phyloP scores from a whole-genome alignment of 2,113 vertebrate genomes.

The Macaca mulatta region DNA sequence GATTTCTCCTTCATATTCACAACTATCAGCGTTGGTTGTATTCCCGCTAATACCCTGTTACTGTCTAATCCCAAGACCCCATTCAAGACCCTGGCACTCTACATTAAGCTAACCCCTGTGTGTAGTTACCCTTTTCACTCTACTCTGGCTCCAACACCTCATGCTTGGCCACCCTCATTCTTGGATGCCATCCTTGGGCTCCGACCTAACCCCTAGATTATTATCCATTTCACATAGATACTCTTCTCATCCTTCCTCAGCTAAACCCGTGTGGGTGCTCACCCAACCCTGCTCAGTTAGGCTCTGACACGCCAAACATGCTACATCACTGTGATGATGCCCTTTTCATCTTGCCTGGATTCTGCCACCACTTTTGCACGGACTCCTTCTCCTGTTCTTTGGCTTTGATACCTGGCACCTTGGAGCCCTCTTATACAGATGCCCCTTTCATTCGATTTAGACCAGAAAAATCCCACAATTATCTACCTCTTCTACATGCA shows the following conservation, averaged over 20 bases:
- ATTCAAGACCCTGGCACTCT: not conserved
- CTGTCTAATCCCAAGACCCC: not conserved
- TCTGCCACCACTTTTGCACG: not conserved
- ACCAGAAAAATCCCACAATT: not conserved
- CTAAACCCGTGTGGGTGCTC: not conserved
- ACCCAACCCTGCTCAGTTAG: not conserved
- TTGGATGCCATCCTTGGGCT: not conserved
- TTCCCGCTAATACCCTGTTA: not conserved
- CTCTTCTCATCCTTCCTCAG: not conserved
- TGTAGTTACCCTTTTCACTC: not conserved
- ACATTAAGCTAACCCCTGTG: not conserved
- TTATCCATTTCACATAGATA: not conserved
- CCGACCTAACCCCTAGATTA: not conserved
- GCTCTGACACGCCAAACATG: not conserved
- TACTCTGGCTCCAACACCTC: not conserved
- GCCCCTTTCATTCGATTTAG: not conserved
- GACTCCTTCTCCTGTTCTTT: not conserved
- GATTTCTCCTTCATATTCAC: not conserved
- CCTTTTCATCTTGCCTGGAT: not conserved
- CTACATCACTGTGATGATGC: not conserved
- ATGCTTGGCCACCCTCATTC: not conserved
- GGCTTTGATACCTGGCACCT: not conserved
- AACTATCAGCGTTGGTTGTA: not conserved
- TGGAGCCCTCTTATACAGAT: not conserved
- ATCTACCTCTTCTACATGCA: not conserved